Evolutionary conservation across 1,140 invertebrate species (phyloP), one percentile per base, ranked within the genome.

Genomic region (Drosophila albomicans): DNA sequence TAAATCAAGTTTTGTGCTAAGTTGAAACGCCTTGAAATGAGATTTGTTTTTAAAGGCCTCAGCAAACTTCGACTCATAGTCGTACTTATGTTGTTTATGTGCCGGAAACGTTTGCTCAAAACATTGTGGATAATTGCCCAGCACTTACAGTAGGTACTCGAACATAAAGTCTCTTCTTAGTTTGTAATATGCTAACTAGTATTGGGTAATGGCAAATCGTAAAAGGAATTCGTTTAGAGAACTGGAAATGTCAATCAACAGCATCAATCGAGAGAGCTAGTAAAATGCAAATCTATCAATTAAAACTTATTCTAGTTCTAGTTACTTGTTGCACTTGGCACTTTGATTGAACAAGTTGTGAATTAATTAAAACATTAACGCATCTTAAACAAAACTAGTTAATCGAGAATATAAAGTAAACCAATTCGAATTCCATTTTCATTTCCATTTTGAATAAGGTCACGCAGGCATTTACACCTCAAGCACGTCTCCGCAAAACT

Each of bases 51-150:
- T 35, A 16, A 62, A 74, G 65, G 41, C 65, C 57, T 74, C 35
- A 54, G 48, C 46, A 63, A 6, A 20, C 46, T 48, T 13, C 5
- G 7, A 16, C 30, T 28, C 46, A 62, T 32, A 52, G 7, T 43
- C 30, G 13, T 57, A 46, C 32, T 68, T 73, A 45, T 70, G 57
- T 38, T 71, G 71, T 79, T 84, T 75, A 84, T 62, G 68, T 80
- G 85, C 85, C 84, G 84, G 84, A 88, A 88, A 88, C 57, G 65
- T 67, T 81, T 79, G 57, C 56, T 49, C 35, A 63, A 63, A 65
- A 65, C 64, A 70, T 64, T 64, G 67, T 69, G 58, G 61, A 30
- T 70, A 75, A 79, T 79, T 78, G 79, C 78, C 78, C 57, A 62
- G 52, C 38, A 66, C 56, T 57, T 68, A 68, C 28, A 56, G 41